Conservation (phyloP, 2,797 vertebrate species). For the Remorina albescens region DNA sequence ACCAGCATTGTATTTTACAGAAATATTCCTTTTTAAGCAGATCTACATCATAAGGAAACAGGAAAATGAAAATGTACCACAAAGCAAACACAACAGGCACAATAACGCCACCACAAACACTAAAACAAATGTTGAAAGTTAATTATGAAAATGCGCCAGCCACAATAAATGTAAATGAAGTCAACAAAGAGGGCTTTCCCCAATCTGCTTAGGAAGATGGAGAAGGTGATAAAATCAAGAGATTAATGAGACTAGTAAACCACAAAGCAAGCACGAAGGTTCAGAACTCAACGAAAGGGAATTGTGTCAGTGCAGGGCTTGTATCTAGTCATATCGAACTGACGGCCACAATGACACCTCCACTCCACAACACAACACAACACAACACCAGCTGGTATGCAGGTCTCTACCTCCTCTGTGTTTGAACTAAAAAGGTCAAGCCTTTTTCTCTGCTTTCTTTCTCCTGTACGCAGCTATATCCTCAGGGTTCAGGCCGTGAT, state of each 20-base stretch:
- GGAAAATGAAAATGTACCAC: not conserved
- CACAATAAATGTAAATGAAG: slow-evolving; percentile 40
- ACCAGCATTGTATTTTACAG: not conserved
- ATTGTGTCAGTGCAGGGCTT: not conserved
- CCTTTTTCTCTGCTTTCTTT: slow-evolving; percentile 90
- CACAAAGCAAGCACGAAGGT: slow-evolving; percentile 44
- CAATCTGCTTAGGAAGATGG: slow-evolving; percentile 65
- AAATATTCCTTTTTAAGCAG: not conserved
- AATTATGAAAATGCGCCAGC: slow-evolving; percentile 23
- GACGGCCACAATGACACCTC: slow-evolving; percentile 36
- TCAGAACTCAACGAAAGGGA: slow-evolving; percentile 45
- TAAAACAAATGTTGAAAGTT: not conserved
- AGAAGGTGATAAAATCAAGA: slow-evolving; percentile 70
- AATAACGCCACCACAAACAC: slow-evolving; percentile 2
- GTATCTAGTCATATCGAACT: slow-evolving; percentile 29
- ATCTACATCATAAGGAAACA: too few species aligned
- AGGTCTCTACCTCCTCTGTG: slow-evolving; percentile 84
- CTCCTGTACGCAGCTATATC: slow-evolving; percentile 88
- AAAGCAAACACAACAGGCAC: slow-evolving; percentile 11
- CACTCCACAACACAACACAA: slow-evolving; percentile 43
- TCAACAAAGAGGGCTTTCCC: slow-evolving; percentile 45
- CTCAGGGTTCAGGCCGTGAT: slow-evolving; percentile 88
- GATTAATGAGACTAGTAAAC: slow-evolving; percentile 62
- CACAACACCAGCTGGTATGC: slow-evolving; percentile 63
- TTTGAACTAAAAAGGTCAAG: slow-evolving; percentile 74